phyloP scores from a whole-genome alignment of 2,888 invertebrate species.

The Ectemnius lituratus region DNA sequence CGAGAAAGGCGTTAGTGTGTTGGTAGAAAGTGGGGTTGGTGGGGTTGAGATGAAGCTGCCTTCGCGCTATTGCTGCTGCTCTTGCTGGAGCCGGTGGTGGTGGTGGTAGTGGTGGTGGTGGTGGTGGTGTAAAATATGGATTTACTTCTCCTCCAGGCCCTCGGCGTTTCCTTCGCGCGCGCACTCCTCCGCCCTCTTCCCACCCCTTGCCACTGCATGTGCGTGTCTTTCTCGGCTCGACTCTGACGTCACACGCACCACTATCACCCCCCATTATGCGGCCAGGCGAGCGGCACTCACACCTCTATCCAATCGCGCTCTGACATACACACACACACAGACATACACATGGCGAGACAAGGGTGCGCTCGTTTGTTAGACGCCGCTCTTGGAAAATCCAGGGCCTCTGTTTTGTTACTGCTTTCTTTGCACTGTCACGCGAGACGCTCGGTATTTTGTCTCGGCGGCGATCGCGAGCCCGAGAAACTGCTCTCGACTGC shows the following conservation, averaged over 20 bases:
- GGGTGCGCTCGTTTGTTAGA: constrained; percentile 76
- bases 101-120: constrained; percentile 53
- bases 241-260: constrained; percentile 70
- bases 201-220: constrained; percentile 40
- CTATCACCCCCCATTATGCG: constrained; percentile 70
- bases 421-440: constrained; percentile 67
- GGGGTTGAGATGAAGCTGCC: constrained; percentile 55
- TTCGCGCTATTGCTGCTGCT: not conserved
- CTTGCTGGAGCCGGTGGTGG: constrained; percentile 28
- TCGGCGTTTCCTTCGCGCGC: constrained; percentile 68
- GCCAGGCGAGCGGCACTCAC: constrained; percentile 13
- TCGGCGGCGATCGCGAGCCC: constrained; percentile 44
- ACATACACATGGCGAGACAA: constrained; percentile 12
- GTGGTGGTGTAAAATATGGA: constrained; percentile 77
- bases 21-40: constrained; percentile 49
- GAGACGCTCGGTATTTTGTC: constrained; percentile 64
- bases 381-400: constrained; percentile 55
- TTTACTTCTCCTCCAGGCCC: constrained; percentile 75
- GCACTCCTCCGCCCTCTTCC: constrained; percentile 30
- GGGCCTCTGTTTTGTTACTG: constrained; percentile 70
- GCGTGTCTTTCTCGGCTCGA: constrained; percentile 35
- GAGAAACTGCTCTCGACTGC: constrained; percentile 29
- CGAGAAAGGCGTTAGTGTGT: constrained; percentile 49
- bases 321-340: not conserved
- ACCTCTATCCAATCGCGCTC: not conserved